Evolutionary conservation across 2,113 vertebrate genomes (phyloP), one percentile per base, ranked within the genome.

Genomic region (Clupea harengus): DNA sequence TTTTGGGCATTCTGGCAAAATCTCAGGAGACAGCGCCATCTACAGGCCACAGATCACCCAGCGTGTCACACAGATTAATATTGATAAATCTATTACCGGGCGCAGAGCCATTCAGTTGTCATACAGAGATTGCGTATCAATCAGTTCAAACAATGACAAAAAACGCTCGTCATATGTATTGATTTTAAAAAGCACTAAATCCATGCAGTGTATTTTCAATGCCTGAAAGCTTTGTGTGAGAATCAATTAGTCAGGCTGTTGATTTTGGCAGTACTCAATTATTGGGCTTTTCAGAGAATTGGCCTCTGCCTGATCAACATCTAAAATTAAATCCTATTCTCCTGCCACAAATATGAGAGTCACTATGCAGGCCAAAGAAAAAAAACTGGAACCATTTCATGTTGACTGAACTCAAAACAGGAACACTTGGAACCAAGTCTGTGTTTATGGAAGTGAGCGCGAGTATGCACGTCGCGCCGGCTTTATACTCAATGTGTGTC

Each of bases 381-480:
- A 54, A 44, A 82, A 45, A 87, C 84, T 82, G 50, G 83, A 87
- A 87, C 84, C 75, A 85, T 85, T 82, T 20, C 17, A 54, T 83
- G 81, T 83, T 86, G 47, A 17, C 45, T 47, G 10, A 8, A 47
- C 52, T 39, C 28, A 44, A 39, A 17, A 25, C 45, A 78, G 32
- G 72, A 78, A 17, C 72, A 78, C 45, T 81, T 84, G 57, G 22
- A 67, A 72, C 47, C 39, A 28, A 67, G 32, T 50, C 54, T 39
- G 39, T 39, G 39, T 39, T 39, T 39, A 39, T 39, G 39, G 39
- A 39, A 39, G 39, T 52, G 9, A 64, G 57, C 54, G 84, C 86
- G 86, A 88, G 85, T 87, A 88, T 88, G 86, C 28, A 87, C 86
- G 84, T 84, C 45, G 4, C 18, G 83, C 15, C n/a, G 57, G 72